These are phyloP conservation scores for Coreoperca whiteheadi DNA, from an alignment of 2,113 vertebrate species.

Conservation along the genomic window DNA sequence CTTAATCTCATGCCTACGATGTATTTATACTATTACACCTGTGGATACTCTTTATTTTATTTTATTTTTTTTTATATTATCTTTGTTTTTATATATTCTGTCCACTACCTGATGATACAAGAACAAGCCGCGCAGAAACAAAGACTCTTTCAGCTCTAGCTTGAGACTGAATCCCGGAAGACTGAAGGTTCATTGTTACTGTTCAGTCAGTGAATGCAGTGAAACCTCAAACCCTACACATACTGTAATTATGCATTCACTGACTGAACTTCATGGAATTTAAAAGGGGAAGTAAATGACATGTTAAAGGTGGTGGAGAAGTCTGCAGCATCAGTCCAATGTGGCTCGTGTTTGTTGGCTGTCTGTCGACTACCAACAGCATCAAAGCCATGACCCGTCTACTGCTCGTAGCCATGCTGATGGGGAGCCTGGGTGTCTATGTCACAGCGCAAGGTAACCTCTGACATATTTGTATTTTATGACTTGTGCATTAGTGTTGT, in stretches of 20 bases:
- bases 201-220: background rate
- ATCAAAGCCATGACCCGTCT: slow-evolving; percentile 49
- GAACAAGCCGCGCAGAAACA: background rate
- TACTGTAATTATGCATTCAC: too few species aligned
- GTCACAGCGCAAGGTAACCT: slow-evolving; percentile 60
- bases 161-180: background rate
- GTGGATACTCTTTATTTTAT: background rate
- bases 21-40: background rate
- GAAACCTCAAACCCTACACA: too few species aligned
- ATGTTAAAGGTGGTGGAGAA: slow-evolving; percentile 38
- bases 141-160: background rate
- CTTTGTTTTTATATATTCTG: too few species aligned
- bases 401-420: slow-evolving; percentile 56
- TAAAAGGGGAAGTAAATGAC: slow-evolving; percentile 45
- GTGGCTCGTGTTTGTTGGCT: background rate
- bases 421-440: slow-evolving; percentile 43
- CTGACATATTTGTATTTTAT: background rate
- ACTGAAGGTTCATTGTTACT: background rate
- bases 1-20: background rate
- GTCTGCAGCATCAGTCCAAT: slow-evolving; percentile 24
- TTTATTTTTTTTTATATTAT: too few species aligned
- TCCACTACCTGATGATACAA: background rate
- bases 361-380: background rate
- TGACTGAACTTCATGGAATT: background rate
- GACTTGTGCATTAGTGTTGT: background rate